These are phyloP conservation scores for Drosophila nr. fundita DNA, from an alignment of 2,888 invertebrate genomes.

Conservation along the genomic window DNA sequence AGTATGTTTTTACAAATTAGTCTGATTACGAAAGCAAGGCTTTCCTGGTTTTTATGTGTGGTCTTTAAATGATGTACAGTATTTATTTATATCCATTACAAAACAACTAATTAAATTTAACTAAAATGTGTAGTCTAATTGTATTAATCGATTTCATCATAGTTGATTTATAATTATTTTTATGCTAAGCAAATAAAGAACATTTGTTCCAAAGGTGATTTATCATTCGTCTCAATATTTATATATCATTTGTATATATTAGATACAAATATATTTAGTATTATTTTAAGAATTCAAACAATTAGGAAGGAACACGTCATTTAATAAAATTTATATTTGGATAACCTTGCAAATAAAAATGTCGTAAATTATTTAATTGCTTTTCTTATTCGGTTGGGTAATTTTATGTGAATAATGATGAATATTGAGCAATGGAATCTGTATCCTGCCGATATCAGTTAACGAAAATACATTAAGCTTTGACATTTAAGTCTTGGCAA, in stretches of 20 bases:
- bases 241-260: not conserved
- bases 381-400: not conserved
- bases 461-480: not conserved
- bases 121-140: not conserved
- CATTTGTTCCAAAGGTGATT: not conserved
- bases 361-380: not conserved
- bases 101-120: not conserved
- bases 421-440: not conserved
- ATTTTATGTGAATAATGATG: not conserved
- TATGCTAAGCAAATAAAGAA: not conserved
- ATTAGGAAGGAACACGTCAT: not conserved
- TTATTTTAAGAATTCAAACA: not conserved
- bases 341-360: not conserved
- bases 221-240: not conserved
- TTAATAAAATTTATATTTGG: not conserved
- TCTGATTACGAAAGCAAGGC: not conserved
- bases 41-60: not conserved
- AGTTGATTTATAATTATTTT: not conserved
- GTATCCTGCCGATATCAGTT: not conserved
- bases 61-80: not conserved
- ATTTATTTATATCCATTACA: not conserved
- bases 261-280: not conserved
- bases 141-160: not conserved
- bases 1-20: not conserved
- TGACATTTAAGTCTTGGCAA: not conserved